Percentiles rank a stretch among this genome's conserved stretches.
Evolutionary conservation across 2,113 vertebrate species (phyloP).

Genomic region (Cinclus cinclus): DNA sequence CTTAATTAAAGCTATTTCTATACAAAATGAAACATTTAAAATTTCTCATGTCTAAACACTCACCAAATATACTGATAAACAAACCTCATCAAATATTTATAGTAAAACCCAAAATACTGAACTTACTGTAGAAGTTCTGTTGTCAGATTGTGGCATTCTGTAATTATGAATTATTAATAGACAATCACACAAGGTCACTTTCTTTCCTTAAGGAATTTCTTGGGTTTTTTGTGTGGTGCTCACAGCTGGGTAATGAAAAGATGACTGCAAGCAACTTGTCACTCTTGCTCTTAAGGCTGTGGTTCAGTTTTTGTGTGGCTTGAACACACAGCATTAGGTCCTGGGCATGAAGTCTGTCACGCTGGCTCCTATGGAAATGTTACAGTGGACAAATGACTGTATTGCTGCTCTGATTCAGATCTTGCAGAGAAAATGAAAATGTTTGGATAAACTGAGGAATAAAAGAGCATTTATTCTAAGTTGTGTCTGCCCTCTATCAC

Average conservation of each 20-base stretch:
- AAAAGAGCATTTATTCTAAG: constrained; percentile 37
- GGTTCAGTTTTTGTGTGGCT: neutral
- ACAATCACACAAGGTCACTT: neutral
- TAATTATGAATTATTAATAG: neutral
- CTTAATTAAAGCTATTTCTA: constrained; percentile 40
- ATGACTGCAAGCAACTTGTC: neutral
- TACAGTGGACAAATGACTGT: neutral
- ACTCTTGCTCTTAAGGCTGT: neutral
- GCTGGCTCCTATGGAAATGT: neutral
- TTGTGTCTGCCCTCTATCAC: constrained; percentile 17
- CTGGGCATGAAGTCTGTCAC: neutral
- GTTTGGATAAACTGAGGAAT: constrained; percentile 25
- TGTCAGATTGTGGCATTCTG: neutral
- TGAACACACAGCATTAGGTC: neutral
- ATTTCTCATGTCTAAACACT: neutral
- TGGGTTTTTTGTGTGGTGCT: neutral
- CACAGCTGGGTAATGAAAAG: neutral
- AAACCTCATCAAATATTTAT: neutral
- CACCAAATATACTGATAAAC: neutral
- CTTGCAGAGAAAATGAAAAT: neutral
- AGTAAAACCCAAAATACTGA: neutral
- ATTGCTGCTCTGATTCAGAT: neutral
- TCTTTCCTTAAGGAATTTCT: neutral
- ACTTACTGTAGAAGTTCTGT: neutral
- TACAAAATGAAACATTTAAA: neutral